Percentiles rank a stretch among this genome's conserved stretches.
phyloP scores from a whole-genome alignment of 2,888 invertebrate genomes.

The Ophion slaviceki region DNA sequence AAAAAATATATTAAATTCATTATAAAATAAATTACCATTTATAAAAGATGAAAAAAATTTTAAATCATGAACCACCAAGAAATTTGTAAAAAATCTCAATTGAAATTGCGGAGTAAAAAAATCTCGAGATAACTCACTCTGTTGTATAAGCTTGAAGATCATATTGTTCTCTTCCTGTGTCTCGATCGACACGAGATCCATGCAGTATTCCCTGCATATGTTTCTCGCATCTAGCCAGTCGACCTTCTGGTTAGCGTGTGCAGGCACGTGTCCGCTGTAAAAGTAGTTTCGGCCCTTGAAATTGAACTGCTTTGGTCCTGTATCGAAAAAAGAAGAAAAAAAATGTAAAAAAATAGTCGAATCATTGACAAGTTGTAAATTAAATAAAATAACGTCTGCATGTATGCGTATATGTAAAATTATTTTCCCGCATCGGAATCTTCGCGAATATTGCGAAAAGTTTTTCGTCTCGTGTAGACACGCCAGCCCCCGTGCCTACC shows the following conservation, averaged over 20 bases:
- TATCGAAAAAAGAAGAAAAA: constrained; percentile 73
- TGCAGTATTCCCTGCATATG: constrained; percentile 95
- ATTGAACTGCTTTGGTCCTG: constrained; percentile 96
- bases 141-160: constrained; percentile 94
- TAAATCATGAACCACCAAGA: neutral
- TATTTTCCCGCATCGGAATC: neutral
- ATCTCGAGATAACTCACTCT: constrained; percentile 86
- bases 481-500: neutral
- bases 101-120: neutral
- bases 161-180: constrained; percentile 96
- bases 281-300: constrained; percentile 95
- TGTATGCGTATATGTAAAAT: neutral
- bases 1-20: too few species aligned
- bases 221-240: constrained; percentile 97
- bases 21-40: neutral
- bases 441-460: neutral
- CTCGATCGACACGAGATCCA: constrained; percentile 96
- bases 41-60: neutral
- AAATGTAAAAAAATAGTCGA: constrained; percentile 1
- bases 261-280: constrained; percentile 92
- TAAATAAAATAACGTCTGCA: neutral
- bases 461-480: neutral
- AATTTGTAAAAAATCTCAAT: neutral
- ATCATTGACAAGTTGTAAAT: neutral
- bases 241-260: constrained; percentile 91